Evolutionary conservation across 2,113 vertebrate genomes (phyloP).

Genomic region (Carassius gibelio): DNA sequence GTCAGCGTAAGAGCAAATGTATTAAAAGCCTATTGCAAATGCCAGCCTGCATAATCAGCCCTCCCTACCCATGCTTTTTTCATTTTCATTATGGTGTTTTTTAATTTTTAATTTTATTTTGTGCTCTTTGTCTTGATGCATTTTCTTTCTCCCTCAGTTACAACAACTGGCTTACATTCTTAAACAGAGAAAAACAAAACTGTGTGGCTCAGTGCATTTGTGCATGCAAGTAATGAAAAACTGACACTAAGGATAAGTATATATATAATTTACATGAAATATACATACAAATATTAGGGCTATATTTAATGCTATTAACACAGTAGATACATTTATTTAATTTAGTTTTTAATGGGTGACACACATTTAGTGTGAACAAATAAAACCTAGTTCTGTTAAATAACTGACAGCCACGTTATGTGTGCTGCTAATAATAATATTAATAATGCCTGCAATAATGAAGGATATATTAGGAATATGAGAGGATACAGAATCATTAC

Average conservation of each 20-base stretch:
- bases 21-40: background rate
- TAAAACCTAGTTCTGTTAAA: background rate
- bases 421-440: no score
- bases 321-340: background rate
- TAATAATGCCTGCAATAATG: background rate
- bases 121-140: background rate
- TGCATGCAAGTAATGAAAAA: background rate
- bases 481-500: no score
- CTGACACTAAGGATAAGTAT: background rate
- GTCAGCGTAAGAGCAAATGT: constrained; percentile 22
- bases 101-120: background rate
- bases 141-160: background rate
- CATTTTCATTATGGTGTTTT: background rate
- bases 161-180: background rate
- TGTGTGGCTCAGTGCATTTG: background rate
- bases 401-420: background rate
- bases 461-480: no score
- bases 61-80: background rate
- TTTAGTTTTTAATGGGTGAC: background rate
- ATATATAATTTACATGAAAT: background rate
- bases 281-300: background rate
- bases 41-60: background rate
- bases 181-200: background rate
- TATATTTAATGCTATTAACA: background rate
- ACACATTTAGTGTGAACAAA: background rate